Evolutionary conservation across 1,140 invertebrate genomes (phyloP).

Genomic region (Cydia strobilella): DNA sequence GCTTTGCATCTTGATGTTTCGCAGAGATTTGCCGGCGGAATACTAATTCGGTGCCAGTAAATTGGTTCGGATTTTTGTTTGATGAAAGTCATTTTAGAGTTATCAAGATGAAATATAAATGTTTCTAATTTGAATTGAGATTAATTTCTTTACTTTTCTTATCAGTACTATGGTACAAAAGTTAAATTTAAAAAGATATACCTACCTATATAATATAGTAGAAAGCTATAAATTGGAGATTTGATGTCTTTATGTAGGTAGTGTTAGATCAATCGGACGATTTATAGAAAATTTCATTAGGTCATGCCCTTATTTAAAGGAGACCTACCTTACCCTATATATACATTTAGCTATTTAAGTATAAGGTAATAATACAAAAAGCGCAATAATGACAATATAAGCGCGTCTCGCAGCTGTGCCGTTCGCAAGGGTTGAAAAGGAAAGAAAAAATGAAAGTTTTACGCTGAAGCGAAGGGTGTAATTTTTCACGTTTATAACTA

Average conservation of each 20-base stretch:
- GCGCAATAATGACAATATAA: slow-evolving; percentile 8
- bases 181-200: no score
- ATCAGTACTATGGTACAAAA: no score
- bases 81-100: not conserved
- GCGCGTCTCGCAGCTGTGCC: not conserved
- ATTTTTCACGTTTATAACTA: slow-evolving; percentile 2
- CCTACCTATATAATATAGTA: no score
- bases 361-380: slow-evolving; percentile 18
- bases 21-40: slow-evolving; percentile 17
- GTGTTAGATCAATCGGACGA: no score
- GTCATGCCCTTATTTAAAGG: no score
- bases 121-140: not conserved
- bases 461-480: slow-evolving; percentile 12
- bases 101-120: not conserved
- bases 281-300: no score
- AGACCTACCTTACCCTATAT: no score
- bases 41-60: slow-evolving; percentile 17
- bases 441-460: slow-evolving; percentile 18
- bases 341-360: not conserved
- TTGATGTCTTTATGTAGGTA: no score
- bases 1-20: slow-evolving; percentile 30
- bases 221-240: no score
- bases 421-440: slow-evolving; percentile 28
- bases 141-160: not conserved
- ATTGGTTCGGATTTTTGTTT: slow-evolving; percentile 7